Percentiles rank a stretch among this genome's conserved stretches.
Conservation (phyloP, 2,113 vertebrate species). For the Antechinus stuartii region DNA sequence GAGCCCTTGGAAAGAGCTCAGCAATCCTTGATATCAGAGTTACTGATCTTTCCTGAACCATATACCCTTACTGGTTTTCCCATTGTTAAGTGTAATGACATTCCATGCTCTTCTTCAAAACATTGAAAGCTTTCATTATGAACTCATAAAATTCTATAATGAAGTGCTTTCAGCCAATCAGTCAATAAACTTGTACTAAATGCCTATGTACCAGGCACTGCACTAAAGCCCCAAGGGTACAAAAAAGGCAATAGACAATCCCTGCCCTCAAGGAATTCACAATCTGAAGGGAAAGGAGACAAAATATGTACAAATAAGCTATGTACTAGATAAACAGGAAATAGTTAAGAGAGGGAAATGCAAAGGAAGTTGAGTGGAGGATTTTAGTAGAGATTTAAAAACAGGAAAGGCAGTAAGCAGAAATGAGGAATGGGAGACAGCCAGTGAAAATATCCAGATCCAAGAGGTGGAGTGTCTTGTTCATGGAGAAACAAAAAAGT, state of each 20-base stretch:
- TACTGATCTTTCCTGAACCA: no score
- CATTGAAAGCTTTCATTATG: background rate
- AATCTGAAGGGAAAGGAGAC: background rate
- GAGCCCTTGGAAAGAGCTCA: no score
- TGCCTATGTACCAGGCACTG: background rate
- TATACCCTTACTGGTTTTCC: slow-evolving; percentile 1
- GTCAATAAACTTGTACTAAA: background rate
- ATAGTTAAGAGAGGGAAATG: background rate
- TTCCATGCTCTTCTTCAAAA: background rate
- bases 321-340: background rate
- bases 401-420: background rate
- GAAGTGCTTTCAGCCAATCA: background rate
- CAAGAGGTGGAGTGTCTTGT: background rate
- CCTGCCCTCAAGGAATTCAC: background rate
- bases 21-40: background rate
- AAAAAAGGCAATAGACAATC: background rate
- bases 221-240: background rate
- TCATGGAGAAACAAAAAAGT: background rate
- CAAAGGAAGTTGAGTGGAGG: no score
- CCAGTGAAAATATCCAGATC: background rate
- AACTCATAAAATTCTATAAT: background rate
- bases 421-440: background rate
- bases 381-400: background rate
- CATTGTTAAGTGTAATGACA: background rate
- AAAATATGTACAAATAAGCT: background rate